Percentiles rank a stretch among this genome's conserved stretches.
phyloP scores from a whole-genome alignment of 2,888 invertebrate genomes.

The Synanthedon tipuliformis region DNA sequence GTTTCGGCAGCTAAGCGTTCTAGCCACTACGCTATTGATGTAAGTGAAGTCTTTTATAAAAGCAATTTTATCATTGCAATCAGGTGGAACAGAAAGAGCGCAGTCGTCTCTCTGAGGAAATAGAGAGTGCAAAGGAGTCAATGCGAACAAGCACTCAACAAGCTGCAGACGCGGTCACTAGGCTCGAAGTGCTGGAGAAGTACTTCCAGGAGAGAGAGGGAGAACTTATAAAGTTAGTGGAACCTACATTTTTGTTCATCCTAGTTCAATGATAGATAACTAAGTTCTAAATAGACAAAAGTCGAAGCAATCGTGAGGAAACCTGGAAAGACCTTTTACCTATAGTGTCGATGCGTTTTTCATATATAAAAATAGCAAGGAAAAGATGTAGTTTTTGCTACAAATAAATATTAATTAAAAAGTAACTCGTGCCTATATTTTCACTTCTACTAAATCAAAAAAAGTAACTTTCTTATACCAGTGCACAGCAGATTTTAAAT shows the following conservation, averaged over 20 bases:
- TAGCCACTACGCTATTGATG: not conserved
- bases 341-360: too few relatives aligned
- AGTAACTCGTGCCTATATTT: too few relatives aligned
- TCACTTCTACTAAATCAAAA: too few relatives aligned
- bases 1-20: too few relatives aligned
- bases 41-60: not conserved
- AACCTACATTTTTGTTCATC: not conserved
- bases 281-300: too few relatives aligned
- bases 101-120: conserved; percentile 36
- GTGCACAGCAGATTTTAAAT: too few relatives aligned
- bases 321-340: not conserved
- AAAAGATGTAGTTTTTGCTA: too few relatives aligned
- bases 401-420: not conserved
- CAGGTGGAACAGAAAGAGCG: conserved; percentile 48
- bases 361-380: too few relatives aligned
- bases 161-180: conserved; percentile 79
- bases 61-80: not conserved
- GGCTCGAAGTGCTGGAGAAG: conserved; percentile 85
- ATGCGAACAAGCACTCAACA: conserved; percentile 39
- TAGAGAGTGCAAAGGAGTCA: conserved; percentile 35
- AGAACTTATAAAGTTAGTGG: conserved; percentile 84
- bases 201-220: conserved; percentile 93
- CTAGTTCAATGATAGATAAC: too few relatives aligned
- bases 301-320: not conserved
- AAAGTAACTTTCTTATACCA: too few relatives aligned